These are phyloP conservation scores for Myanophis thanlyinensis DNA, from an alignment of 2,113 vertebrate species.

Conservation along the genomic window DNA sequence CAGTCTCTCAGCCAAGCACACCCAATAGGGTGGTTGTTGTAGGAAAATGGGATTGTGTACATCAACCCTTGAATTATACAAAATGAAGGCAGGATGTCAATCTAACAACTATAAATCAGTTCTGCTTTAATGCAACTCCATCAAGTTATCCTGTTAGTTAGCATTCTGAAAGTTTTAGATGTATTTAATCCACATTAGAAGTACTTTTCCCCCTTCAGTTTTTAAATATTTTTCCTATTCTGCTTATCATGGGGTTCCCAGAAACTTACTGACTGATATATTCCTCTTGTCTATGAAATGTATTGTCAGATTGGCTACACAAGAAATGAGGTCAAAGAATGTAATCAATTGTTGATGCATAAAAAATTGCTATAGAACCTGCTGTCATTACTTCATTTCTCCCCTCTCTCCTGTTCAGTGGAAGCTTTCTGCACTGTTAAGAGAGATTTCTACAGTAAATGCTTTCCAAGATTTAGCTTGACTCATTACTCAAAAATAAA, in stretches of 20 bases:
- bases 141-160: background rate
- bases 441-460: background rate
- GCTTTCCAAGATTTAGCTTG: background rate
- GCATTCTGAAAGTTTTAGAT: background rate
- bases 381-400: background rate
- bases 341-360: background rate
- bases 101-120: background rate
- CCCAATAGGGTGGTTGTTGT: background rate
- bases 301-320: background rate
- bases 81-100: background rate
- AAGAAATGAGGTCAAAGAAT: background rate
- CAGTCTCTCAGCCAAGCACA: background rate
- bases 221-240: too few species aligned
- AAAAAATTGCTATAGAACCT: background rate
- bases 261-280: background rate
- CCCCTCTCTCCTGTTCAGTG: background rate
- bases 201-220: background rate
- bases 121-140: background rate
- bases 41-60: background rate
- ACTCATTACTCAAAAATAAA: background rate
- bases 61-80: background rate
- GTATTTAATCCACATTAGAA: background rate
- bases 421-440: background rate
- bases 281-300: background rate
- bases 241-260: background rate